Conservation (phyloP, 2,888 invertebrate species). For the Galeruca laticollis region DNA sequence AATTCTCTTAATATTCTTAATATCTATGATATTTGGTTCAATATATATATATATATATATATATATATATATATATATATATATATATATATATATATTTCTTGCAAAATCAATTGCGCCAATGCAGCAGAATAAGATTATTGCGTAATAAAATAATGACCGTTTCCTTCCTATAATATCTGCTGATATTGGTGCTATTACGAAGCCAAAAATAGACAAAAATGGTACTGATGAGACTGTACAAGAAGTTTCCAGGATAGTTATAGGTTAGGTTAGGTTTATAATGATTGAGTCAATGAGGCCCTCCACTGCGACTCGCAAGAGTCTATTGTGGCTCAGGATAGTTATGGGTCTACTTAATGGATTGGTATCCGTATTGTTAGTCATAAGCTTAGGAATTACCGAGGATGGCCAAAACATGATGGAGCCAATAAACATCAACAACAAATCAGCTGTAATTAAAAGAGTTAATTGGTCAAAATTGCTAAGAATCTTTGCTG, state of each 20-base stretch:
- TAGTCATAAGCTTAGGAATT: constrained; percentile 20
- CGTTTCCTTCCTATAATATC: constrained; percentile 4
- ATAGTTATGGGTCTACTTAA: not conserved
- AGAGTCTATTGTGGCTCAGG: too few relatives aligned
- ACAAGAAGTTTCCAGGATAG: not conserved
- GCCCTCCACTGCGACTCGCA: too few relatives aligned
- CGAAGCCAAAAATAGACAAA: not conserved
- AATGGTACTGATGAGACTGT: not conserved
- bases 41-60: too few relatives aligned
- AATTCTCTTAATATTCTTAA: too few relatives aligned
- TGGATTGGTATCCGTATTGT: constrained; percentile 3
- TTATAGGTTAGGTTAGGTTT: too few relatives aligned
- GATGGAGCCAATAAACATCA: not conserved
- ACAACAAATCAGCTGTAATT: not conserved
- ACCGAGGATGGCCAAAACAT: constrained; percentile 11
- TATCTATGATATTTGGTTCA: too few relatives aligned
- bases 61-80: too few relatives aligned
- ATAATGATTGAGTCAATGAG: too few relatives aligned
- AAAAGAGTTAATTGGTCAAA: not conserved
- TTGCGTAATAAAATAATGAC: not conserved
- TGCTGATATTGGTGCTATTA: not conserved
- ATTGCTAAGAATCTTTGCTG: too few relatives aligned
- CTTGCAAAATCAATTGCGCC: not conserved
- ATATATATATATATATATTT: too few relatives aligned
- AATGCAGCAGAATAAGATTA: not conserved